Evolutionary conservation across 2,888 invertebrate genomes (phyloP), one percentile per base, ranked within the genome.

Genomic region (Thymelicus lineola): DNA sequence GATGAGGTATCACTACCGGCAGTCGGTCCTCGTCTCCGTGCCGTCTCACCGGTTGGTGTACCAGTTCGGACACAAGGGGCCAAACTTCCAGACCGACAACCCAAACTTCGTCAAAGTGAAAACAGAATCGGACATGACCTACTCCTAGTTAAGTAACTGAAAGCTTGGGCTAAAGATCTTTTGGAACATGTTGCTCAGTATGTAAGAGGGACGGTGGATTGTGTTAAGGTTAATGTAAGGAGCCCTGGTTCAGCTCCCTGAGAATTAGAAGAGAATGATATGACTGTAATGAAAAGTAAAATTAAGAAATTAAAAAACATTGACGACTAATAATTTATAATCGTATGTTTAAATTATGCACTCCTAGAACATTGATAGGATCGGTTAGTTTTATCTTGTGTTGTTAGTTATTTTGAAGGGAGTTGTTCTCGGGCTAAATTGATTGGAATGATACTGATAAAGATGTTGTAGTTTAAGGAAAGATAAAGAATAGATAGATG

Each of bases 1-100:
- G 15, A 97, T 98, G 96, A 95, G 97, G 85, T 97, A 97, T 87
- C 97, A 97, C 88, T 97, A 97, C 91, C 95, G 96, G 82, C 96
- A 96, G 79, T 90, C 95, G 76, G 96, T 97, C 28, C 95, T 97
- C 69, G 94, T 95, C 64, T 96, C 97, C 5, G 97, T 97, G 10
- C 95, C 96, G 70, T 96, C 96, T 12, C 95, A 96, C 55, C 94
- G 97, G 64, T 93, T 97, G 73, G 97, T 97, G 63, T 97, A 97
- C 91, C 96, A 97, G 85, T 97, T 97, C 88, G 97, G 97, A 0
- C 96, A 95, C 73, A 97, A 96, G 74, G 97, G 97, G 1, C 96
- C 95, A 36, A 96, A 96, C 75, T 97, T 97, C 96, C 94, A 95
- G 80, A 96, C 96, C 9, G 94, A 95, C 73, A 95, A 95, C 79